A percentile compares a stretch with the other conserved stretches of the same genome.
Conservation (phyloP, 2,113 vertebrate species). For the Anguilla rostrata region DNA sequence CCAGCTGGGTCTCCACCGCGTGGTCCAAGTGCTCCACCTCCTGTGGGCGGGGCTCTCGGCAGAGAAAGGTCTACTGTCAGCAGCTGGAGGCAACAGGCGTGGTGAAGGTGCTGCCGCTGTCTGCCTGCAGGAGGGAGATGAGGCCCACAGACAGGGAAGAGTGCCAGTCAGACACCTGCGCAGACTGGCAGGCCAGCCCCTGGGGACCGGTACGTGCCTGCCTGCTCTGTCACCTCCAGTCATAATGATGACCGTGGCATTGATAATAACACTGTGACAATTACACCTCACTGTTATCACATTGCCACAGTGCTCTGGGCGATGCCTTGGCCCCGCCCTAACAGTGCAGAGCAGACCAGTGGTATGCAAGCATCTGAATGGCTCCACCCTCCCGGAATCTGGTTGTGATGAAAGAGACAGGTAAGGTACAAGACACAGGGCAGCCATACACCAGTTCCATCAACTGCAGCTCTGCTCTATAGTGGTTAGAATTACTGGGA, state of each 20-base stretch:
- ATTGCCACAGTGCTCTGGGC: slow-evolving; percentile 74
- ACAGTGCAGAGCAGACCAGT: slow-evolving; percentile 67
- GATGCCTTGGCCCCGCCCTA: slow-evolving; percentile 60
- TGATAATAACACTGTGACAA: background rate
- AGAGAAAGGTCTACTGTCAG: slow-evolving; percentile 71
- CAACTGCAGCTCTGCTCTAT: background rate
- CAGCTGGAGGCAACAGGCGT: slow-evolving; percentile 56
- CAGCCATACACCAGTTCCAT: background rate
- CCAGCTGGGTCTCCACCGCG: slow-evolving; percentile 71
- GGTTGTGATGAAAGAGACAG: slow-evolving; percentile 73
- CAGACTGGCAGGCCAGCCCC: slow-evolving; percentile 39
- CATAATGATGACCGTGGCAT: background rate
- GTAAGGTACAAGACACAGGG: slow-evolving; percentile 53
- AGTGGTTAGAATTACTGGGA: background rate
- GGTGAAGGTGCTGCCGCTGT: slow-evolving; percentile 25
- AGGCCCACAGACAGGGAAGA: slow-evolving; percentile 60
- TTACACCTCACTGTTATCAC: slow-evolving; percentile 19
- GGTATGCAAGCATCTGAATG: slow-evolving; percentile 66
- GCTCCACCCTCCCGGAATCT: slow-evolving; percentile 57
- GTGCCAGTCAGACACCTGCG: slow-evolving; percentile 65
- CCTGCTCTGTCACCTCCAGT: background rate
- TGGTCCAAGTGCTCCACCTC: slow-evolving; percentile 81
- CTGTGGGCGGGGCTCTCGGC: slow-evolving; percentile 75
- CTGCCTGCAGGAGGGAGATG: slow-evolving; percentile 50
- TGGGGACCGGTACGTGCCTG: slow-evolving; percentile 67